Conservation (phyloP, 2,888 invertebrate species). For the Thelaira solivaga region DNA sequence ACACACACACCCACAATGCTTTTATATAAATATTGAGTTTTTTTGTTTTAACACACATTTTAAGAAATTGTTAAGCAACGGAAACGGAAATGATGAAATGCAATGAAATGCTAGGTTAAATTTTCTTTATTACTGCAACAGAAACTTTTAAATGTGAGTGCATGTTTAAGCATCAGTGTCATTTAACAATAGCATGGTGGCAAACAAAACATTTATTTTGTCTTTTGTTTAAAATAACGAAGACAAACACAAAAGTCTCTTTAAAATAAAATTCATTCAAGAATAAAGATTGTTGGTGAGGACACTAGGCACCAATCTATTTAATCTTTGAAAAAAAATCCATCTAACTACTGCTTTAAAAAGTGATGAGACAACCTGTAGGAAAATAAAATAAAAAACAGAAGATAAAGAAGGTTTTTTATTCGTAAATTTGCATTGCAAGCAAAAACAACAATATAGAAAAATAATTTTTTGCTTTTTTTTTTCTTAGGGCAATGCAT, state of each 20-base stretch:
- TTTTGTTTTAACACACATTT: slow-evolving; percentile 16
- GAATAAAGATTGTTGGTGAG: too few relatives aligned
- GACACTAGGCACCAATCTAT: too few relatives aligned
- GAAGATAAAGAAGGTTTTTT: too few relatives aligned
- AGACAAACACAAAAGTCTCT: background rate
- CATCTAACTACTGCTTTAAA: too few relatives aligned
- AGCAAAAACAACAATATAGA: too few relatives aligned
- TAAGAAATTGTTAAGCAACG: slow-evolving; percentile 40
- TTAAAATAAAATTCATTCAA: background rate
- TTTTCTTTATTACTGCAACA: slow-evolving; percentile 48
- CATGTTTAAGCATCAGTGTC: slow-evolving; percentile 48
- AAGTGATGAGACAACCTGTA: too few relatives aligned
- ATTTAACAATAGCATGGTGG: slow-evolving; percentile 56
- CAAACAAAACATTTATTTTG: slow-evolving; percentile 38
- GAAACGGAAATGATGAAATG: slow-evolving; percentile 57
- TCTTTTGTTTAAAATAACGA: slow-evolving; percentile 12
- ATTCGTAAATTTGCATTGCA: too few relatives aligned
- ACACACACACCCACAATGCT: too few relatives aligned
- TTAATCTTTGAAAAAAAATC: too few relatives aligned
- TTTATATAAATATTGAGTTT: slow-evolving; percentile 2
- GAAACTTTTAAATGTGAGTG: slow-evolving; percentile 10
- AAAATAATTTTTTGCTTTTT: too few relatives aligned
- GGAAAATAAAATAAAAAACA: too few relatives aligned
- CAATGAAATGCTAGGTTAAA: slow-evolving; percentile 55
- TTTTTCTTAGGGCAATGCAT: too few relatives aligned